Base-by-base conservation (phyloP, 2,888 invertebrate species). In the Listrodromus nycthemerus region DNA sequence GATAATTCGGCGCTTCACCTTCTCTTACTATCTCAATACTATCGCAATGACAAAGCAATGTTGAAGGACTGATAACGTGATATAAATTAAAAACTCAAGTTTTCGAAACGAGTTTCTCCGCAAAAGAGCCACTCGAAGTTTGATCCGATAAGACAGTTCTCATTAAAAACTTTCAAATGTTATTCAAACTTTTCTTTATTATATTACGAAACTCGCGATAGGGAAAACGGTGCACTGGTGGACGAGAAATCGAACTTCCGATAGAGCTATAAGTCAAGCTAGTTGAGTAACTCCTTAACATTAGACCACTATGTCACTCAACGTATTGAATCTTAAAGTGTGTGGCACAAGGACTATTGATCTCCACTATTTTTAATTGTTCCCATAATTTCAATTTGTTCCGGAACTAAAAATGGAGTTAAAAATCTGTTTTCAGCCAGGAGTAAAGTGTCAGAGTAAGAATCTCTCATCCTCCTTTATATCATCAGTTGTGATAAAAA, bases 131-230 rank as follows among this genome's bases (percentile, higher is more conserved):
- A 81, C 78, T 85, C 63, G 66, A 82, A 84, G 74, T 87, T 83
- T 76, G 55, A 80, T 84, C 71, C 80, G 82, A 83, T 85, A 83
- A 58, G 73, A 84, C 65, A 82, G 52, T 70, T 80, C 77, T 82
- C 84, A 84, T 84, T 82, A 80, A 80, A 80, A 86, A 86, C 74
- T 84, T 82, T 77, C 50, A 8, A 77, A 71, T 80, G 37, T 27
- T 27, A 52, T 33, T 41, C 41, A 45, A 80, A 83, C 48, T 76
- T 73, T 78, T 74, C 37, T 19, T 16, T 48, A 76, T 66, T 73
- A 73, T 61, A 45, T 66, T 45, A 52, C 16, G n/a, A 67, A 66
- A 52, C 71, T 73, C 37, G 41, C n/a, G n/a, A 33, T 55, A 52
- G 19, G 66, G 13, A 66, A 55, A 71, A 71, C n/a, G 50, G 27